These are phyloP conservation scores for Dromiciops gliroides DNA, from an alignment of 2,113 vertebrate genomes.

Conservation along the genomic window DNA sequence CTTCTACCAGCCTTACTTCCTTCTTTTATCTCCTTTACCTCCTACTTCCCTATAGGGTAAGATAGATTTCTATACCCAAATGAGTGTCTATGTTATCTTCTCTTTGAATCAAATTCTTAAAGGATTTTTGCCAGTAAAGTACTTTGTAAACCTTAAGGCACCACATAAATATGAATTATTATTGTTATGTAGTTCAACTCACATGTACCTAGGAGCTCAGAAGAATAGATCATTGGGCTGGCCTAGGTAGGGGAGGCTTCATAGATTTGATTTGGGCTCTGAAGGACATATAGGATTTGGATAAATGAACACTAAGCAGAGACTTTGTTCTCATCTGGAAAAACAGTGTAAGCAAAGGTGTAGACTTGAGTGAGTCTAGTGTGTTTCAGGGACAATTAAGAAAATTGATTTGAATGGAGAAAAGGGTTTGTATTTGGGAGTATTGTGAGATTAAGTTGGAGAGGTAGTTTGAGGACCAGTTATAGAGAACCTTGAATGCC, in stretches of 20 bases:
- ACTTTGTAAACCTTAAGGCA: neutral
- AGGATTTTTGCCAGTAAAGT: neutral
- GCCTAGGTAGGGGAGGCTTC: neutral
- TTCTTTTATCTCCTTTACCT: neutral
- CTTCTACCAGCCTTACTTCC: neutral
- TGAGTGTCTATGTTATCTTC: neutral
- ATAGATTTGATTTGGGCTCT: neutral
- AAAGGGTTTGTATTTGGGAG: neutral
- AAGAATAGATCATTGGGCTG: neutral
- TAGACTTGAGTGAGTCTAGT: neutral
- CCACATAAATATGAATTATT: neutral
- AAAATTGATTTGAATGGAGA: neutral
- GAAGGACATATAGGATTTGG: neutral
- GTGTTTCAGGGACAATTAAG: neutral
- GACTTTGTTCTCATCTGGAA: neutral
- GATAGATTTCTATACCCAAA: neutral
- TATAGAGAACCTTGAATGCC: neutral
- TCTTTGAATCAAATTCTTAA: neutral
- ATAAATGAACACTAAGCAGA: too few relatives aligned
- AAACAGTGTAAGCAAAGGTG: neutral
- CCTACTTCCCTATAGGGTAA: neutral
- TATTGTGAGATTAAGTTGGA: neutral
- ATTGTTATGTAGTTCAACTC: neutral
- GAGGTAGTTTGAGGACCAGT: neutral
- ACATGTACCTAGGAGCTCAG: neutral